Evolutionary conservation across 2,113 vertebrate genomes (phyloP).

Genomic region (Saimiri boliviensis): DNA sequence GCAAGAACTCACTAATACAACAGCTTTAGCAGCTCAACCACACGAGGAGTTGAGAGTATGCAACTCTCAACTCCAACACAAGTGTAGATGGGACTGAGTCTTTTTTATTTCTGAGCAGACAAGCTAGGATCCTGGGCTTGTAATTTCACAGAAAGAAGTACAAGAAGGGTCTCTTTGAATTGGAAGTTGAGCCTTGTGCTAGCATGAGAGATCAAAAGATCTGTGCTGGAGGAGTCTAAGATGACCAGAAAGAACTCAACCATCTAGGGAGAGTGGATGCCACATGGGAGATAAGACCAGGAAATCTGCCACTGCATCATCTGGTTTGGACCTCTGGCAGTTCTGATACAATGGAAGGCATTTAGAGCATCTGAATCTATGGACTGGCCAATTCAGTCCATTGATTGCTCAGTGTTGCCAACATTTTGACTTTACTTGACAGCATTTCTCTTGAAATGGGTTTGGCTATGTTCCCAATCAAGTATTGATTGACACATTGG

Average conservation of each 20-base stretch:
- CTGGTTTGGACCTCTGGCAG: background rate
- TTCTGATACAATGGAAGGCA: background rate
- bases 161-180: background rate
- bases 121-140: background rate
- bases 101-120: background rate
- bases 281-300: rapidly evolving
- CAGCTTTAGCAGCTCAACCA: background rate
- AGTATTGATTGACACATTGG: background rate
- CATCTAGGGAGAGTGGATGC: background rate
- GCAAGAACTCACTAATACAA: too few species aligned
- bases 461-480: background rate
- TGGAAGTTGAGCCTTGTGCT: background rate
- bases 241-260: background rate
- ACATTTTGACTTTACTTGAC: conserved; percentile 1
- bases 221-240: background rate
- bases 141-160: background rate
- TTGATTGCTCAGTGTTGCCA: background rate
- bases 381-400: background rate
- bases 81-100: background rate
- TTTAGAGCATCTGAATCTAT: background rate
- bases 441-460: background rate
- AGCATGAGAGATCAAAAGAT: background rate
- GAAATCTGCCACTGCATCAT: background rate
- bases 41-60: background rate
- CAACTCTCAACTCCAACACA: too few species aligned